Conservation (phyloP, 2,888 invertebrate genomes). For the Aphelenchoides bicaudatus region DNA sequence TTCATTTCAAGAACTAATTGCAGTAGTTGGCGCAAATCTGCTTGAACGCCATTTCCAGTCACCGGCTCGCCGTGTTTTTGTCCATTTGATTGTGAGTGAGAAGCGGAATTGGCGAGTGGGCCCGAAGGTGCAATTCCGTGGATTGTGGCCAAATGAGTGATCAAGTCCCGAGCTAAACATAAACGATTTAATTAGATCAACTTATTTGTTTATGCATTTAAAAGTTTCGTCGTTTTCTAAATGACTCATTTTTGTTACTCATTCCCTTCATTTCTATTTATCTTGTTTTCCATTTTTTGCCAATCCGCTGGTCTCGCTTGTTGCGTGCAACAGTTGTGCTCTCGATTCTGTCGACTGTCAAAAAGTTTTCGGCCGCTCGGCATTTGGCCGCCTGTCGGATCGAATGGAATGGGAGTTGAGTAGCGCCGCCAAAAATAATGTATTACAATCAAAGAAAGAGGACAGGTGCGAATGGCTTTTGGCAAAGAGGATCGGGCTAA, state of each 20-base stretch:
- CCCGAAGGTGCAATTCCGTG: constrained; percentile 25
- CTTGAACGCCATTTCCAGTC: background rate
- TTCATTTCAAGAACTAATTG: constrained; percentile 24
- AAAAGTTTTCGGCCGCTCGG: too few species aligned
- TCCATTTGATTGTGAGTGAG: background rate
- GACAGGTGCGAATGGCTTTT: too few species aligned
- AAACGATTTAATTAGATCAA: background rate
- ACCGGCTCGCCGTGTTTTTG: background rate
- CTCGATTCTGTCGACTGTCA: too few species aligned
- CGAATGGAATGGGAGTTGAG: too few species aligned
- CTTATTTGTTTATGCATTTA: background rate
- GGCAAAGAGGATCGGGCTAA: too few species aligned
- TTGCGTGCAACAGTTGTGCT: too few species aligned
- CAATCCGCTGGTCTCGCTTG: too few species aligned
- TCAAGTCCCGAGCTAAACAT: constrained; percentile 34
- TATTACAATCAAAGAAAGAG: too few species aligned
- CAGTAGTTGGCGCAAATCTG: constrained; percentile 21
- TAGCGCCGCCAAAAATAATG: too few species aligned
- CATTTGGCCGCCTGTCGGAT: too few species aligned
- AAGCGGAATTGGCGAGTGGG: background rate
- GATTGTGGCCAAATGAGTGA: constrained; percentile 34
- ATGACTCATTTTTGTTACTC: background rate
- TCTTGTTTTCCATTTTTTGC: constrained; percentile 1
- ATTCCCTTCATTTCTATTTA: background rate
- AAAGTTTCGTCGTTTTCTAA: background rate